Percentiles rank a stretch among this genome's conserved stretches.
Conservation (phyloP, 2,797 vertebrate species). For the Poeciliopsis gracilis region DNA sequence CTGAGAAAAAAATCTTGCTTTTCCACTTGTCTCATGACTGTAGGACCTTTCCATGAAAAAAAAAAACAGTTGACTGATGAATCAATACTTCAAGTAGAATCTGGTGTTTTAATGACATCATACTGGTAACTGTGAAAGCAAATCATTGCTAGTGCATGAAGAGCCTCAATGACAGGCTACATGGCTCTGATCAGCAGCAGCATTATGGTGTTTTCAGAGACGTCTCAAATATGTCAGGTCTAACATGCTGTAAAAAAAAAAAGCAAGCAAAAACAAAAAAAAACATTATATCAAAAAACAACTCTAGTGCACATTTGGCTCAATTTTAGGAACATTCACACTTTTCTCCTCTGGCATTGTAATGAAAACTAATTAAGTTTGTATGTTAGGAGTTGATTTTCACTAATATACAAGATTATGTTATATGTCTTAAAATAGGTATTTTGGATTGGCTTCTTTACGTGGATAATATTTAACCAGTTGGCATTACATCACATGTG, state of each 20-base stretch:
- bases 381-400: not conserved
- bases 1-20: slow-evolving; percentile 48
- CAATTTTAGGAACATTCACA: not conserved
- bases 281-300: not conserved
- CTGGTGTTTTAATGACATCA: slow-evolving; percentile 60
- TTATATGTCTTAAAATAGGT: not conserved
- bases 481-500: not conserved
- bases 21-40: slow-evolving; percentile 60
- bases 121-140: slow-evolving; percentile 50
- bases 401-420: not conserved
- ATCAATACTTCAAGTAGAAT: slow-evolving; percentile 67
- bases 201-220: slow-evolving; percentile 36
- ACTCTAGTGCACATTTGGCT: not conserved
- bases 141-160: slow-evolving; percentile 38
- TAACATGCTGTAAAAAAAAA: not conserved
- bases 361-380: not conserved
- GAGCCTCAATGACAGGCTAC: slow-evolving; percentile 39
- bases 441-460: not conserved
- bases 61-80: slow-evolving; percentile 54
- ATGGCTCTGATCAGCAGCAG: slow-evolving; percentile 34
- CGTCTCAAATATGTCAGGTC: slow-evolving; percentile 56
- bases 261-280: slow-evolving; percentile 28
- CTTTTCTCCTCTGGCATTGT: not conserved
- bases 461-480: not conserved
- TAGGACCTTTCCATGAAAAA: slow-evolving; percentile 54